A percentile compares a stretch with the other conserved stretches of the same genome.
Conservation (phyloP, 2,888 invertebrate genomes). For the Eucera pruinosa region DNA sequence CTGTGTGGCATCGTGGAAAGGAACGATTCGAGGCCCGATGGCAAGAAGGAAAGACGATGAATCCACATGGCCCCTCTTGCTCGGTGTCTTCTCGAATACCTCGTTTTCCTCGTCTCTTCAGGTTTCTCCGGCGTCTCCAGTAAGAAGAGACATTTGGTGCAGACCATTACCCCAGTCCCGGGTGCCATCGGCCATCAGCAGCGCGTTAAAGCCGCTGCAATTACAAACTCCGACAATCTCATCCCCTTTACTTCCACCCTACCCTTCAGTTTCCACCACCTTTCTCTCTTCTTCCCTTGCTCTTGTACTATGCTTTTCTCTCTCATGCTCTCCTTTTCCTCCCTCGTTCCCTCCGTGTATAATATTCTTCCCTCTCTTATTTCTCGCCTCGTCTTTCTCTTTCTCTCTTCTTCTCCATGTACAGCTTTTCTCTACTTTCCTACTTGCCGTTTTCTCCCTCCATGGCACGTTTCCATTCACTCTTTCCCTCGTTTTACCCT, state of each 20-base stretch:
- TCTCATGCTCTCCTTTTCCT: conserved; percentile 11
- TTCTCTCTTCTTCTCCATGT: no score
- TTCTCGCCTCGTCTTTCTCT: no score
- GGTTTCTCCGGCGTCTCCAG: conserved; percentile 53
- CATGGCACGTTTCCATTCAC: conserved; percentile 44
- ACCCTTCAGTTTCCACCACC: conserved; percentile 2
- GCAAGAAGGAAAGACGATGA: conserved; percentile 52
- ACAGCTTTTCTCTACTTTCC: conserved; percentile 1
- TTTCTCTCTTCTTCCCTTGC: conserved; percentile 19
- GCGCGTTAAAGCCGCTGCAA: conserved; percentile 82
- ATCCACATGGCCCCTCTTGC: conserved; percentile 59
- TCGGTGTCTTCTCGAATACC: conserved; percentile 61
- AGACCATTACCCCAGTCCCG: conserved; percentile 80
- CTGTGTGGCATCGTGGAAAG: conserved; percentile 42
- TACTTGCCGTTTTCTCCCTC: no score
- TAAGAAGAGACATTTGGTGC: conserved; percentile 79
- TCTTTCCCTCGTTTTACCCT: conserved; percentile 49
- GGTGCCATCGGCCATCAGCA: conserved; percentile 81
- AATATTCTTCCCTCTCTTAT: no score
- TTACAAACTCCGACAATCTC: conserved; percentile 80
- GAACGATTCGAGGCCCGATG: conserved; percentile 26
- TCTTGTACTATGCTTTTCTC: conserved; percentile 21
- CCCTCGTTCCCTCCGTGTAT: no score
- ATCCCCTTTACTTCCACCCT: conserved; percentile 68
- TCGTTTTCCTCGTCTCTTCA: conserved; percentile 60